These are phyloP conservation scores for Lepus townsendii DNA, from an alignment of 2,797 vertebrate species.

Conservation along the genomic window DNA sequence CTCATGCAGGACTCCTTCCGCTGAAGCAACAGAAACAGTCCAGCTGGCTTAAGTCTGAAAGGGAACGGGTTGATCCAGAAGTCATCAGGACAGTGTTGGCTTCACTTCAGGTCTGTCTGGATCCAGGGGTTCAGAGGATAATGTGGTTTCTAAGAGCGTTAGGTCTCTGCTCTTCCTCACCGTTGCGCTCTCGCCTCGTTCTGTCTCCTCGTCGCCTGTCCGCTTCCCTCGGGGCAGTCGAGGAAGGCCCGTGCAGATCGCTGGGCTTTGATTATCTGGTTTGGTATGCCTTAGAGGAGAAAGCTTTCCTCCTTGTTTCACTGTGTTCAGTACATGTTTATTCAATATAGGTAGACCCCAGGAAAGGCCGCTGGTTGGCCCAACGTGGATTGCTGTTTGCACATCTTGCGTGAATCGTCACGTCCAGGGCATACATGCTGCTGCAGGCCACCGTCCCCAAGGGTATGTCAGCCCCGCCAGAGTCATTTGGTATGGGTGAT, in stretches of 20 bases:
- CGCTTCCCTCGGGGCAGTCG: not conserved
- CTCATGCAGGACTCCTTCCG: not conserved
- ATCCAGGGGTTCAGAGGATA: not conserved
- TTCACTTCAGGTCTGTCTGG: conserved; percentile 35
- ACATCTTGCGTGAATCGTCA: not conserved
- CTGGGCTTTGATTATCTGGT: not conserved
- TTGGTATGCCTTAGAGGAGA: not conserved
- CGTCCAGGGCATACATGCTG: not conserved
- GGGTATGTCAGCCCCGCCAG: not conserved
- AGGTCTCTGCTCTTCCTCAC: not conserved
- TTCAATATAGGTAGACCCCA: not conserved
- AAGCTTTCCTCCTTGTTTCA: not conserved
- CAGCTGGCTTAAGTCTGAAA: not conserved
- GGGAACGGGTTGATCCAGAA: not conserved
- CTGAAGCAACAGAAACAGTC: conserved; percentile 4
- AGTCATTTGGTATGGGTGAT: not conserved
- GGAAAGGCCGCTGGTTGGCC: not conserved
- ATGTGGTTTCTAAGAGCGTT: not conserved
- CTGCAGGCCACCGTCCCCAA: not conserved
- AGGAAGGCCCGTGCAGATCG: not conserved
- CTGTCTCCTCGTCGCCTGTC: not conserved
- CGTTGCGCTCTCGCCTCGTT: not conserved
- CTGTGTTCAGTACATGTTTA: not conserved
- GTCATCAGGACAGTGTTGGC: not conserved
- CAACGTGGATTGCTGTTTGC: not conserved